Percentiles rank a stretch among this genome's conserved stretches.
Evolutionary conservation across 2,797 vertebrate genomes (phyloP).

Genomic region (Sternarchorhynchus goeldii): DNA sequence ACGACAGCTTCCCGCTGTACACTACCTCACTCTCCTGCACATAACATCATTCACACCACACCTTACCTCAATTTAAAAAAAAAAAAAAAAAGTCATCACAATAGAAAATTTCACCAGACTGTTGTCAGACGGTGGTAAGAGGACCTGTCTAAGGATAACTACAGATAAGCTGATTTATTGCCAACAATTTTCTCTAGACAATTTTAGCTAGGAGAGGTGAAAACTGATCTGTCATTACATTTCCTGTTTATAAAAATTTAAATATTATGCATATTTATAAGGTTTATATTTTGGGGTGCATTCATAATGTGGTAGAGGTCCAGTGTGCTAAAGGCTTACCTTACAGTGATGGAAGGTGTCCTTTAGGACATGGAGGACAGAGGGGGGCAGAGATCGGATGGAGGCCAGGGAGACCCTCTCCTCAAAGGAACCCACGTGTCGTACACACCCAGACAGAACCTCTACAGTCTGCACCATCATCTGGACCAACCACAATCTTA

Average conservation of each 20-base stretch:
- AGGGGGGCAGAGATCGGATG: slow-evolving; percentile 83
- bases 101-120: neutral
- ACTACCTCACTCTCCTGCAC: slow-evolving; percentile 87
- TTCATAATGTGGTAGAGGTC: neutral
- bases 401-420: slow-evolving; percentile 71
- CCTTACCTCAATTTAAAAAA: neutral
- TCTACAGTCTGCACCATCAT: slow-evolving; percentile 82
- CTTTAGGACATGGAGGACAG: slow-evolving; percentile 82
- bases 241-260: too few relatives aligned
- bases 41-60: neutral
- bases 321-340: slow-evolving; percentile 60
- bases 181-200: too few relatives aligned
- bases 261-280: too few relatives aligned
- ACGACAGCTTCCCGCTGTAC: slow-evolving; percentile 86
- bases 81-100: neutral
- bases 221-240: too few relatives aligned
- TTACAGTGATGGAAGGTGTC: slow-evolving; percentile 90
- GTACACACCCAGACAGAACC: slow-evolving; percentile 79
- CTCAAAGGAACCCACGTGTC: slow-evolving; percentile 75
- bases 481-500: slow-evolving; percentile 62
- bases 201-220: too few relatives aligned
- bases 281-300: too few relatives aligned
- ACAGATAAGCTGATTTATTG: too few relatives aligned
- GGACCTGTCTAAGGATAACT: too few relatives aligned
- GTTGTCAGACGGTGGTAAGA: too few relatives aligned